These are phyloP conservation scores for Tapirus terrestris DNA, from an alignment of 2,113 vertebrate genomes.

Conservation along the genomic window DNA sequence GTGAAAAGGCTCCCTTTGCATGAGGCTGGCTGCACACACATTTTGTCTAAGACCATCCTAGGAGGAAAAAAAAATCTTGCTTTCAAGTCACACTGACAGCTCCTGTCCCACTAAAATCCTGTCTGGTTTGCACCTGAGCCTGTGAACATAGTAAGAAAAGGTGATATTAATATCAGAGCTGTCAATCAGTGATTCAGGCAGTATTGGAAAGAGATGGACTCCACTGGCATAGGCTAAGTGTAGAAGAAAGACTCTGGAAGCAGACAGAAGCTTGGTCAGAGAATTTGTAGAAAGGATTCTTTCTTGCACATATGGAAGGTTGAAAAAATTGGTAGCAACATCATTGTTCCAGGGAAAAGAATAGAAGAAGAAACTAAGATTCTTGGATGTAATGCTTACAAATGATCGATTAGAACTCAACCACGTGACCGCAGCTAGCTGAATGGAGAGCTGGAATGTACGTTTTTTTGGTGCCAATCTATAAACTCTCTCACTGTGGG, in stretches of 20 bases:
- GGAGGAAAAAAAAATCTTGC: background rate
- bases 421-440: background rate
- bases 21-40: background rate
- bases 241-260: background rate
- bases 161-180: background rate
- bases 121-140: background rate
- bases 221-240: background rate
- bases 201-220: background rate
- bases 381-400: background rate
- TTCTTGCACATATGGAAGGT: background rate
- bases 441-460: background rate
- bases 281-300: background rate
- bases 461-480: background rate
- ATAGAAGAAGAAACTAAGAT: background rate
- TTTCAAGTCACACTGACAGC: background rate
- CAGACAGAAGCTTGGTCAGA: background rate
- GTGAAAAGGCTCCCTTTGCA: background rate
- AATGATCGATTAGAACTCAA: background rate
- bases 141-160: background rate
- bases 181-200: background rate
- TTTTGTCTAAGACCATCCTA: background rate
- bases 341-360: background rate
- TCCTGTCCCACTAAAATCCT: background rate
- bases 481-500: background rate
- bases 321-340: background rate